Evolutionary conservation across 2,797 vertebrate genomes (phyloP).

Genomic region (Protonibea diacanthus): DNA sequence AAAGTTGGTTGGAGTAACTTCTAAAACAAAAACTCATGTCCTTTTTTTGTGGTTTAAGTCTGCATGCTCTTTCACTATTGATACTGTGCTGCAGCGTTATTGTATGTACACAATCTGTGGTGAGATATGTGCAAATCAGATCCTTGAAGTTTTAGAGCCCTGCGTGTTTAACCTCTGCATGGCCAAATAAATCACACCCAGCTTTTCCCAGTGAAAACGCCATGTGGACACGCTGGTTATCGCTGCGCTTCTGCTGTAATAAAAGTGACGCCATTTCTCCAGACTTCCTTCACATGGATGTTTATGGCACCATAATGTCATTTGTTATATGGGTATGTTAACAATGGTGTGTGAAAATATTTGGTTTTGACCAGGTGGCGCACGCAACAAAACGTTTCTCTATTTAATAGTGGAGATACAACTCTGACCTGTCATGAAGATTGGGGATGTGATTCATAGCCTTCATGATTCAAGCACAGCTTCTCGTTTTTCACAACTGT

Average conservation of each 20-base stretch:
- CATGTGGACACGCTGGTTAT: conserved; percentile 56
- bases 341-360: conserved; percentile 71
- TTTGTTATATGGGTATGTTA: conserved; percentile 76
- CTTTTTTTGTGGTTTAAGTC: background rate
- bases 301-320: conserved; percentile 77
- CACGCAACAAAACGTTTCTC: conserved; percentile 61
- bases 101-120: conserved; percentile 64
- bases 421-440: conserved; percentile 54
- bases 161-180: conserved; percentile 61
- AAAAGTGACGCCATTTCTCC: conserved; percentile 73
- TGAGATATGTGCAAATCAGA: conserved; percentile 75
- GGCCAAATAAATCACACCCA: conserved; percentile 80
- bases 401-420: conserved; percentile 48
- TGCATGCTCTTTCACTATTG: background rate
- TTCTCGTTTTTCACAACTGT: conserved; percentile 60
- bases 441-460: conserved; percentile 74
- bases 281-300: conserved; percentile 76
- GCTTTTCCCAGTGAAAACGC: conserved; percentile 59
- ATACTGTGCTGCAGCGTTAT: conserved; percentile 1
- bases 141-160: conserved; percentile 61
- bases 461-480: conserved; percentile 39
- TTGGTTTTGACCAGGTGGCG: conserved; percentile 81
- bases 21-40: background rate
- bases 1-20: conserved; percentile 7
- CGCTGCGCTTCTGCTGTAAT: conserved; percentile 53